A percentile compares a stretch with the other conserved stretches of the same genome.
Evolutionary conservation across 2,797 vertebrate genomes (phyloP).

Genomic region (Molossus molossus): DNA sequence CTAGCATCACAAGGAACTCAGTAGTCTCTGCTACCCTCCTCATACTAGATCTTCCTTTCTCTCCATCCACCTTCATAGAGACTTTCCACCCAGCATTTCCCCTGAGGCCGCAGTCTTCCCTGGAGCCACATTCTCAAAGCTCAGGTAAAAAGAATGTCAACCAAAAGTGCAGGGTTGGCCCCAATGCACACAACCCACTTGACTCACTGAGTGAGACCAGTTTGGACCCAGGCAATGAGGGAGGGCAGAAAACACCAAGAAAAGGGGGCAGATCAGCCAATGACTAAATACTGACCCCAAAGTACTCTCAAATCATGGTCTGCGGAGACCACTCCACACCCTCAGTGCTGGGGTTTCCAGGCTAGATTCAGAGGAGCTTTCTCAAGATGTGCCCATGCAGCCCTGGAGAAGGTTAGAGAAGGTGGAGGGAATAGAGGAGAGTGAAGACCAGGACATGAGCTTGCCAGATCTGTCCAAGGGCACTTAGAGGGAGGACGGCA

Average conservation of each 20-base stretch:
- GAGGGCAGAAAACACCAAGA: not conserved
- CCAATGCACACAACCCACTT: not conserved
- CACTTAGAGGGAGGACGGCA: not conserved
- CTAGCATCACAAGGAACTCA: not conserved
- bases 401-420: conserved; percentile 2
- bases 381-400: not conserved
- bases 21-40: conserved; percentile 72
- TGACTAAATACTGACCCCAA: not conserved
- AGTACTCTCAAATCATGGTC: not conserved
- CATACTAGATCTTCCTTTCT: conserved; percentile 75
- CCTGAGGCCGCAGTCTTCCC: not conserved
- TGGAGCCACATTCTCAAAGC: conserved; percentile 5
- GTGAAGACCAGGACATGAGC: not conserved
- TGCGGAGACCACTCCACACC: not conserved
- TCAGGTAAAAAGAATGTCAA: not conserved
- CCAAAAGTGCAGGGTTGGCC: not conserved
- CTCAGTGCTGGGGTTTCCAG: not conserved
- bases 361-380: not conserved
- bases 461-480: not conserved
- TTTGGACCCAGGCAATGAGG: not conserved
- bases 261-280: not conserved
- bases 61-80: conserved; percentile 79
- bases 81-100: conserved; percentile 69
- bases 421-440: not conserved
- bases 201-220: not conserved